phyloP scores from a whole-genome alignment of 2,113 vertebrate genomes.

The Aldabrachelys gigantea region DNA sequence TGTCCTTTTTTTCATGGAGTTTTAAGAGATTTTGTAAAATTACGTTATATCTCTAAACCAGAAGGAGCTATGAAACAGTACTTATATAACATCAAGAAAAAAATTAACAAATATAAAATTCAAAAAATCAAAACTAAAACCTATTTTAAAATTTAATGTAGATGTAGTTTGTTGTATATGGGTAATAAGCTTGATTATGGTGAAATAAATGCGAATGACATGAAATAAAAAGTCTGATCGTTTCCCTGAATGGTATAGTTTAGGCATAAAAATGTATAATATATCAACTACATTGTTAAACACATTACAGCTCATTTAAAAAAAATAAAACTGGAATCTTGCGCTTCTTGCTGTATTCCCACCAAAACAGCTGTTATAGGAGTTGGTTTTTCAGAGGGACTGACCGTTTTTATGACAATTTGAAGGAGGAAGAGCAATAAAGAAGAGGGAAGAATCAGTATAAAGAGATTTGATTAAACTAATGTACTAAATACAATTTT shows the following conservation, averaged over 20 bases:
- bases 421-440: neutral
- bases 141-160: accelerated
- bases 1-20: constrained; percentile 38
- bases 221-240: neutral
- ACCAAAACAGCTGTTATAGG: neutral
- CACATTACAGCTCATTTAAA: neutral
- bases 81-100: neutral
- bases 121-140: neutral
- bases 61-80: constrained; percentile 69
- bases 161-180: neutral
- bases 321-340: neutral
- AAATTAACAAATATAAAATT: neutral
- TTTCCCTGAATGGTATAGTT: neutral
- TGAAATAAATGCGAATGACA: neutral
- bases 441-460: neutral
- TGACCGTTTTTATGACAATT: neutral
- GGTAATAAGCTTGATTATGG: neutral
- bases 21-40: constrained; percentile 24
- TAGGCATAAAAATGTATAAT: neutral
- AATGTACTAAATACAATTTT: neutral
- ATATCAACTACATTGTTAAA: neutral
- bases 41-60: neutral
- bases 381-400: accelerated
- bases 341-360: neutral
- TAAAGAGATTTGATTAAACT: neutral